phyloP scores from a whole-genome alignment of 1,140 invertebrate genomes.

The Drosophila sulfurigaster region DNA sequence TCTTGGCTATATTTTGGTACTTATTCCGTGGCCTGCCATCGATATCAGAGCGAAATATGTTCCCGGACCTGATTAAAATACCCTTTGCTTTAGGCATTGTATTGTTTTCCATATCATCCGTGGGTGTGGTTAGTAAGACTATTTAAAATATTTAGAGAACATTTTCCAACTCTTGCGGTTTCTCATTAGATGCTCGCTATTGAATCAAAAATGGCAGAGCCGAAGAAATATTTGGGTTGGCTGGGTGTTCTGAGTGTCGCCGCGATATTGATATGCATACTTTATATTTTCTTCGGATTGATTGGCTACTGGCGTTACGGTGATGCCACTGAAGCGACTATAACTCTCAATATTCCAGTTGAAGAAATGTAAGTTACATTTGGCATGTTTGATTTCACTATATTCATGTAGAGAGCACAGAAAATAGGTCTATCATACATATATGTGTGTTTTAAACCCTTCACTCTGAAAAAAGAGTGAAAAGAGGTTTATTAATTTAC shows the following conservation, averaged over 20 bases:
- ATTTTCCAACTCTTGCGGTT: too few relatives aligned
- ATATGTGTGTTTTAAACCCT: too few relatives aligned
- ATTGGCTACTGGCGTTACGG: slow-evolving; percentile 60
- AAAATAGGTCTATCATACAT: too few relatives aligned
- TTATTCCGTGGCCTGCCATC: slow-evolving; percentile 34
- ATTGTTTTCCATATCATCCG: slow-evolving; percentile 45
- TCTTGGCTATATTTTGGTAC: slow-evolving; percentile 43
- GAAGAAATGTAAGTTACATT: slow-evolving; percentile 40
- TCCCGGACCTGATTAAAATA: not conserved
- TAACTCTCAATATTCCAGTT: slow-evolving; percentile 48
- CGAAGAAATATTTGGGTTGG: slow-evolving; percentile 41
- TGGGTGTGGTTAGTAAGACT: slow-evolving; percentile 55
- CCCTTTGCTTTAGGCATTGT: slow-evolving; percentile 48
- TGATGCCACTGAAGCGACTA: not conserved
- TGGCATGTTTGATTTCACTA: not conserved
- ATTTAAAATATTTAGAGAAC: too few relatives aligned
- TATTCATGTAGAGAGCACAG: too few relatives aligned
- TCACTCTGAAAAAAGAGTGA: too few relatives aligned
- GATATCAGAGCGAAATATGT: slow-evolving; percentile 18
- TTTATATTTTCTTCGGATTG: slow-evolving; percentile 25
- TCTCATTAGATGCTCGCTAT: slow-evolving; percentile 51
- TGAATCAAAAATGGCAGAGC: slow-evolving; percentile 47
- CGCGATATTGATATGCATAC: slow-evolving; percentile 3
- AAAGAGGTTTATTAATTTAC: too few relatives aligned
- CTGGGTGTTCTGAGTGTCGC: slow-evolving; percentile 28